Evolutionary conservation across 2,113 vertebrate genomes (phyloP).

Genomic region (Diadophis punctatus): DNA sequence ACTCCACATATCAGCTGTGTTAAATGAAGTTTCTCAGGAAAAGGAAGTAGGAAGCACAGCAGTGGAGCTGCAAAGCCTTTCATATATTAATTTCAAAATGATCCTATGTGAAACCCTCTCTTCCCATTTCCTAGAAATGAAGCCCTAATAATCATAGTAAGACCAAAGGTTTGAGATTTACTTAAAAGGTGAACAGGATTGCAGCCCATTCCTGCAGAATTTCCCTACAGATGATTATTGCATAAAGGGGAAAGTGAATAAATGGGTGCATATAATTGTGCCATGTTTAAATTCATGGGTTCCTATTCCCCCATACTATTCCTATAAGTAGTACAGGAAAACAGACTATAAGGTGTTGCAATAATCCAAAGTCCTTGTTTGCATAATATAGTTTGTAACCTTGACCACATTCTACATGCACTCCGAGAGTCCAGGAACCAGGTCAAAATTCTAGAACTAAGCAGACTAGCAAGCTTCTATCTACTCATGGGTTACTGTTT

Average conservation of each 20-base stretch:
- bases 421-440: slow-evolving; percentile 29
- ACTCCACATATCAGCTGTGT: not conserved
- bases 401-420: not conserved
- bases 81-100: not conserved
- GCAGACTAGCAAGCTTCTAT: not conserved
- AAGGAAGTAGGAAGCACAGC: not conserved
- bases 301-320: not conserved
- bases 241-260: not conserved
- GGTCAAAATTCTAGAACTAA: slow-evolving; percentile 39
- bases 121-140: not conserved
- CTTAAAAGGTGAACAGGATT: not conserved
- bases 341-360: not conserved
- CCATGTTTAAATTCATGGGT: not conserved
- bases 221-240: not conserved
- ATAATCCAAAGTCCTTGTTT: slow-evolving; percentile 8
- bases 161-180: not conserved
- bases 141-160: not conserved
- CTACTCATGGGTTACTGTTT: not conserved
- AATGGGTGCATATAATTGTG: not conserved
- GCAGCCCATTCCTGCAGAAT: not conserved
- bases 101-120: not conserved
- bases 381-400: not conserved
- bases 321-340: slow-evolving; percentile 21
- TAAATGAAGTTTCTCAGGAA: not conserved
- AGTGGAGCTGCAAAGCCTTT: not conserved